Conservation (phyloP, 2,113 vertebrate genomes). For the Thalassarche chlororhynchos region DNA sequence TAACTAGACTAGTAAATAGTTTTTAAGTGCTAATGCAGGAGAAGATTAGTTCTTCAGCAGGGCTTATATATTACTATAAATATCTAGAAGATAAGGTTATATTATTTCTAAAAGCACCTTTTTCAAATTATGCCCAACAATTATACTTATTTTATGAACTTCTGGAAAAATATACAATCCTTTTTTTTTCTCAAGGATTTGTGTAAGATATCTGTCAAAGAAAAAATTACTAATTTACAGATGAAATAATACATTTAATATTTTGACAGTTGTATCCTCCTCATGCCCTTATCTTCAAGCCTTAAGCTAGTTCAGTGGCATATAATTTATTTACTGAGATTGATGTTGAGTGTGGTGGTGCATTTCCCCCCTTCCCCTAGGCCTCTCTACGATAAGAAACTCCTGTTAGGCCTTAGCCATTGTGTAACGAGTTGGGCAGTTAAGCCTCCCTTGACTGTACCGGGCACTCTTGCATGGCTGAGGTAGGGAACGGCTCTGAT, state of each 20-base stretch:
- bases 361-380: too few species aligned
- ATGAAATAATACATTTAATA: neutral
- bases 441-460: too few species aligned
- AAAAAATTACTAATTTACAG: neutral
- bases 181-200: neutral
- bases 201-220: neutral
- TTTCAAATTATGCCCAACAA: neutral
- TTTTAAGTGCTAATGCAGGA: neutral
- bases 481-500: too few species aligned
- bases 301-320: neutral
- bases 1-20: neutral
- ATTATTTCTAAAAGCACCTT: neutral
- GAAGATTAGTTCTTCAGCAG: neutral
- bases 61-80: neutral
- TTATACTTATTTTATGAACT: neutral
- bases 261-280: neutral
- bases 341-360: neutral
- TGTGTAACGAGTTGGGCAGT: too few species aligned
- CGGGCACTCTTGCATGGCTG: too few species aligned
- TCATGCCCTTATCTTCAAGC: neutral
- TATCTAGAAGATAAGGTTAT: neutral
- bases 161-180: neutral
- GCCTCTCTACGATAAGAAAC: too few species aligned
- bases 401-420: too few species aligned
- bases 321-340: neutral